Evolutionary conservation across 2,113 vertebrate genomes (phyloP), one percentile per base, ranked within the genome.

Genomic region (Romanogobio albipinnatus): DNA sequence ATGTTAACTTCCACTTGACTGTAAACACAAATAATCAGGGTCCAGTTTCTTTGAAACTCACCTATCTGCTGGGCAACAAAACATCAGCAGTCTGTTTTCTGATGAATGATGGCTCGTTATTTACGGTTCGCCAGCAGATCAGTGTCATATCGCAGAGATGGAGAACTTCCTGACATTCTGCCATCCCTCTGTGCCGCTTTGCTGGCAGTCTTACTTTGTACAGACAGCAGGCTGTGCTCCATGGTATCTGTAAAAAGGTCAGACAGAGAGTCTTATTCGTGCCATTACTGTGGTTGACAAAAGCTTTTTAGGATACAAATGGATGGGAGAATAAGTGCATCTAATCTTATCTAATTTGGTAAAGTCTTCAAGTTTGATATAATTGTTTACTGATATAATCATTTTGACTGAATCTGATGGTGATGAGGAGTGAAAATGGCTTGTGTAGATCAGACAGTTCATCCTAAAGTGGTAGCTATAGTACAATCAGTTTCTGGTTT

Each of bases 211-310:
- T 59, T 64, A 29, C 10, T 39, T 87, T 77, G 78, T 79, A 47
- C 33, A 81, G 88, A 90, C 86, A 91, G 78, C 87, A 90, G 89
- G 58, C 70, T 59, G 74, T 61, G 79, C 49, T 77, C 76, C 33
- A 24, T 59, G n/a, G 5, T 39, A 59, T 61, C 9, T 29, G 59
- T 49, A 22, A 75, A 64, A 80, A 83, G 59, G 73, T 82, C 78
- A 82, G 22, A 33, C n/a, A 71, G 24, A 29, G 51, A 76, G 58
- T 39, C 43, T 56, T 78, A 43, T 79, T 85, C 61, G 29, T 61
- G 64, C 64, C 39, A 45, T 79, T 53, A 80, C 79, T 78, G 49
- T 58, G 49, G 75, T 36, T 62, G 59, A 70, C 81, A 80, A 78
- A 61, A 76, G 75, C 39, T 24, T 74, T 59, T 79, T 45, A 84